Base-by-base conservation (phyloP, 2,113 vertebrate species). In the Collichthys lucidus region DNA sequence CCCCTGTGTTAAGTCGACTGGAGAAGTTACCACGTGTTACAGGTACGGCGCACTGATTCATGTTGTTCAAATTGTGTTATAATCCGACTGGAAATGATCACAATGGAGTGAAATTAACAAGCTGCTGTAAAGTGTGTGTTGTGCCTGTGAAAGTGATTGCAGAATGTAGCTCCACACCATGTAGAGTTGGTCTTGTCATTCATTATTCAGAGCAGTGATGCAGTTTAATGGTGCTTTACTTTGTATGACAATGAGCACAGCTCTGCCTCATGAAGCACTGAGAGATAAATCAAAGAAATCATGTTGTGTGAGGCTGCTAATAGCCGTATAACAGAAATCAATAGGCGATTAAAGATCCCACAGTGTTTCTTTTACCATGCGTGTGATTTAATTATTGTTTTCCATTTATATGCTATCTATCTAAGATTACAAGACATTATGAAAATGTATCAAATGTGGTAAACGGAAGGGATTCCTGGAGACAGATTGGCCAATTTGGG, bases 1-100 rank as follows among this genome's bases (percentile, higher is more conserved):
- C 77, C 96, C 97, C 15, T 99, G 97, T 80, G 86, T 97, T 84
- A 98, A 97, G 70, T 65, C 96, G 55, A 95, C 95, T 1, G 98
- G 98, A 16, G 97, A 98, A 87, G 90, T 97, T 50, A 91, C 97
- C 35, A 97, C 97, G 52, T 99, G 98, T 88, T 97, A 97, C 96
- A 98, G 97, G 97, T 98, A 95, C 46, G 66, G 69, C 50, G 4
- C 17, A 71, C 29, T 64, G 64, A 64, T 24, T 52, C 4, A 15
- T 50, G 29, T 19, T 72, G 49, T 31, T 64, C 17, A 67, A 5
- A 19, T 20, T 49, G 9, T 29, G 31, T 46, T n/a, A n/a, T n/a
- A 46, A 2, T 42, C 11, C 5, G 1, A 49, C 12, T 17, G 42
- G 31, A 31, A 20, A 20, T 11, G 11, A 6, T 61, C 31, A 20